Conservation (phyloP, 1,140 invertebrate genomes). For the Chrysopa pallens region DNA sequence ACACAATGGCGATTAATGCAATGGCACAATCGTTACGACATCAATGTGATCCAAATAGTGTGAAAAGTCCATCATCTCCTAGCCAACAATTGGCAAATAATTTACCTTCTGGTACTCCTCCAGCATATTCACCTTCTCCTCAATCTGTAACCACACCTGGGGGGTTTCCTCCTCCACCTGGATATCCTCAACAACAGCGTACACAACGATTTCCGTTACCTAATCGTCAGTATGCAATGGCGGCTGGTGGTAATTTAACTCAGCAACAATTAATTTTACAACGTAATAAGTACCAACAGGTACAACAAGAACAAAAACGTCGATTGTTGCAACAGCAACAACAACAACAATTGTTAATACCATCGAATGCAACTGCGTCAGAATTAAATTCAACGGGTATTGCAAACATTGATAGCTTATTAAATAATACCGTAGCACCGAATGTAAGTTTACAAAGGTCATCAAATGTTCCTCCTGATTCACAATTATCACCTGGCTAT, state of each 20-base stretch:
- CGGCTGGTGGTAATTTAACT: slow-evolving; percentile 8
- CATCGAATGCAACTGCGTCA: slow-evolving; percentile 40
- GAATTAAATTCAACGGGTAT: slow-evolving; percentile 36
- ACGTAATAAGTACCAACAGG: slow-evolving; percentile 18
- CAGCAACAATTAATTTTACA: slow-evolving; percentile 22
- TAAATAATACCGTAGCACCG: slow-evolving; percentile 60
- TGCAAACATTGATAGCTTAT: slow-evolving; percentile 56
- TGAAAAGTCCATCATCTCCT: slow-evolving; percentile 42
- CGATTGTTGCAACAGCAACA: slow-evolving; percentile 46
- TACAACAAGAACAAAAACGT: slow-evolving; percentile 25
- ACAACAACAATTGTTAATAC: slow-evolving; percentile 48
- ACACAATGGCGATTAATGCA: slow-evolving; percentile 70
- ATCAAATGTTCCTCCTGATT: slow-evolving; percentile 45
- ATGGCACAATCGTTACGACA: slow-evolving; percentile 85
- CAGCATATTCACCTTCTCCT: slow-evolving; percentile 37
- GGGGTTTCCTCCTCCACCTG: slow-evolving; percentile 23
- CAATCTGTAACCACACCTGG: slow-evolving; percentile 5
- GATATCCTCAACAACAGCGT: slow-evolving; percentile 17
- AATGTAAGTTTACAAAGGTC: slow-evolving; percentile 56
- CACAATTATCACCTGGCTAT: slow-evolving; percentile 49
- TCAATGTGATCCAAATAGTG: slow-evolving; percentile 42
- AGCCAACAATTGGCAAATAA: slow-evolving; percentile 21
- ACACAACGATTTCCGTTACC: slow-evolving; percentile 18
- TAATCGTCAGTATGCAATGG: slow-evolving; percentile 19
- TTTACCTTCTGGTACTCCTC: slow-evolving; percentile 32